A percentile compares a stretch with the other conserved stretches of the same genome.
Evolutionary conservation across 1,140 invertebrate genomes (phyloP).

Genomic region (Polyergus mexicanus): DNA sequence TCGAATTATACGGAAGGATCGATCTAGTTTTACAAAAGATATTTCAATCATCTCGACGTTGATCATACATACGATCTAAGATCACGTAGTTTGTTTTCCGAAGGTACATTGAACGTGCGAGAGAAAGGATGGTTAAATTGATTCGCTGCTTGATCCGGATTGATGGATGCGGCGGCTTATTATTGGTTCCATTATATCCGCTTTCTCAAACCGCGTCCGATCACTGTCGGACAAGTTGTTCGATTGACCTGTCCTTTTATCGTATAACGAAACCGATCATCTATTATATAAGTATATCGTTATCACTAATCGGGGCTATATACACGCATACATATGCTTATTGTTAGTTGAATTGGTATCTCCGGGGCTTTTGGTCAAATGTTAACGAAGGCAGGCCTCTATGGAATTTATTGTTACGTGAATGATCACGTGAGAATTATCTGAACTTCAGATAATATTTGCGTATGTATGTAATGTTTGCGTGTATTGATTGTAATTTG

Average conservation of each 20-base stretch:
- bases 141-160: slow-evolving; percentile 67
- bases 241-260: slow-evolving; percentile 69
- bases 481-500: not conserved
- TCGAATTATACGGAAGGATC: not conserved
- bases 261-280: slow-evolving; percentile 71
- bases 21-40: not conserved
- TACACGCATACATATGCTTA: slow-evolving; percentile 19
- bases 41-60: not conserved
- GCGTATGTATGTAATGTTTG: too few species aligned
- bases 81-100: slow-evolving; percentile 76
- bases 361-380: slow-evolving; percentile 34
- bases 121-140: slow-evolving; percentile 54
- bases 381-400: slow-evolving; percentile 33
- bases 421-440: slow-evolving; percentile 27
- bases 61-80: not conserved
- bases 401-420: slow-evolving; percentile 3
- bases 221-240: slow-evolving; percentile 76
- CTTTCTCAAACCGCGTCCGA: slow-evolving; percentile 73
- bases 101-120: slow-evolving; percentile 56
- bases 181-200: slow-evolving; percentile 80
- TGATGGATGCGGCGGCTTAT: slow-evolving; percentile 80
- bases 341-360: not conserved
- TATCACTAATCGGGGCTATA: slow-evolving; percentile 13
- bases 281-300: slow-evolving; percentile 12
- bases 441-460: not conserved